Percentiles rank a stretch among this genome's conserved stretches.
Evolutionary conservation across 2,888 invertebrate genomes (phyloP).

Genomic region (Noctua fimbriata): DNA sequence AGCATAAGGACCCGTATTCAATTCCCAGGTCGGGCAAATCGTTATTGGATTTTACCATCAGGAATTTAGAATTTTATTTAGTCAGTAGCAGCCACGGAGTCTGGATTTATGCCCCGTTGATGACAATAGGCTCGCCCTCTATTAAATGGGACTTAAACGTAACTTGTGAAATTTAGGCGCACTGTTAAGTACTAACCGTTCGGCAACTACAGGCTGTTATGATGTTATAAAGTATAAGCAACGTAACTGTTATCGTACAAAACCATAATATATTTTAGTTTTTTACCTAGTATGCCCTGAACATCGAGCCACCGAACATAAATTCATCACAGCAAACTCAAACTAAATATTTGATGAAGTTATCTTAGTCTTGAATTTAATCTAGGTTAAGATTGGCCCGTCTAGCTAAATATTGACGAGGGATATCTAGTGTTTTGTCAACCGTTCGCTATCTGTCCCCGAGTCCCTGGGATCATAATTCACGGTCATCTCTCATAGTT

Average conservation of each 20-base stretch:
- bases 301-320: conserved; percentile 8
- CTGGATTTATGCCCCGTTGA: too few relatives aligned
- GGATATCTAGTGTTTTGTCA: conserved; percentile 69
- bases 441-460: conserved; percentile 38
- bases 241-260: neutral
- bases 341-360: conserved; percentile 37
- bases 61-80: too few relatives aligned
- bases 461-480: conserved; percentile 59
- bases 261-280: neutral
- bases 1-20: too few relatives aligned
- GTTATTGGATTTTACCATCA: too few relatives aligned
- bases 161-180: too few relatives aligned
- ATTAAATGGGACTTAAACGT: too few relatives aligned
- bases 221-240: neutral
- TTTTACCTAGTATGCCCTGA: neutral
- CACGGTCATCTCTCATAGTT: conserved; percentile 54
- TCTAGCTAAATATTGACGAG: conserved; percentile 55
- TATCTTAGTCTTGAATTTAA: conserved; percentile 38
- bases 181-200: too few relatives aligned
- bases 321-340: conserved; percentile 41
- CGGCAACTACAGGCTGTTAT: too few relatives aligned
- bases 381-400: conserved; percentile 42
- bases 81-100: too few relatives aligned
- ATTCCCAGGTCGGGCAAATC: too few relatives aligned
- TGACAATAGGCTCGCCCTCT: too few relatives aligned